Evolutionary conservation across 2,888 invertebrate species (phyloP), one percentile per base, ranked within the genome.

Genomic region (Himalopsyche tibetana): DNA sequence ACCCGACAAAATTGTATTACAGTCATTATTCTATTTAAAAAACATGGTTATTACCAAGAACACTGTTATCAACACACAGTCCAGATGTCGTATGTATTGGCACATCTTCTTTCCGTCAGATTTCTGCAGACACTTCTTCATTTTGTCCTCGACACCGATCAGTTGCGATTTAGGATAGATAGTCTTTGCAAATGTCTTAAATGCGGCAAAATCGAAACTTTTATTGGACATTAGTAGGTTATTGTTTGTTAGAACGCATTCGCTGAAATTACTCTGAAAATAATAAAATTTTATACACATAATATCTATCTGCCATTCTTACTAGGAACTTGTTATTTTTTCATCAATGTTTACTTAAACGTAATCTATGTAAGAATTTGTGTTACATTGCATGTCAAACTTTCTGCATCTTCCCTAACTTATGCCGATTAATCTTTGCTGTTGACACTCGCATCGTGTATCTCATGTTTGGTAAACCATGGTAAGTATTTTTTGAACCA

Each of bases 181-280:
- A 12, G 28, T 38, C 55, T 82, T 82, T 8, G 11, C n/a, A n/a
- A 56, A 82, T 56, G 82, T 5, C 12, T 80, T 80, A 17, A 45
- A 19, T n/a, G 42, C 28, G 3, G 28, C 56, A 28, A 55, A 36
- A 56, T 82, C 82, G 28, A 85, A 36, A 74, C 81, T 87, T n/a
- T 83, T 69, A 55, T 87, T 81, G 9, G 83, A 15, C 15, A 51
- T 42, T 5, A 83, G 15, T 17, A 85, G 5, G 3, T 83, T 83
- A 9, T 42, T 17, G 28, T 63, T 85, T 74, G 45, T 69, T 84
- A 85, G 28, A 5, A 81, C 3, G 55, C 87, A 87, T 4, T 56
- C 55, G n/a, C 83, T 81, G n/a, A 85, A 15, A 38, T 63, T 83
- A 45, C 87, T 85, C 87, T 87, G 55, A 81, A 85, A 87, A 19